phyloP scores from a whole-genome alignment of 2,888 invertebrate genomes.

The Drosophila nigritarsus region DNA sequence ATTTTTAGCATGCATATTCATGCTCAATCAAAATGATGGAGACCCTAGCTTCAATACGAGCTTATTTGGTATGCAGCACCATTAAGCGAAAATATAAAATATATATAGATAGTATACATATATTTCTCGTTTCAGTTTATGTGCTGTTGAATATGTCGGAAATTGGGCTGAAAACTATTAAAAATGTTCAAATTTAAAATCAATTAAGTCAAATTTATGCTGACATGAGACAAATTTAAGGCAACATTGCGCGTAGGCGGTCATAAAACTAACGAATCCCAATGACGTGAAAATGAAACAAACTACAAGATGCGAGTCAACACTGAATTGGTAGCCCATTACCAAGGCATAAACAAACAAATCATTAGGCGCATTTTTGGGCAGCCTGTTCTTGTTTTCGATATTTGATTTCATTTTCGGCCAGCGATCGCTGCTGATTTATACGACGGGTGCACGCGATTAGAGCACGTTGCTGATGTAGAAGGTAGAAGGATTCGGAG shows the following conservation, averaged over 20 bases:
- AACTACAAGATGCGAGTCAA: conserved; percentile 40
- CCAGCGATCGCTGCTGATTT: conserved; percentile 51
- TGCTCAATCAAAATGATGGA: conserved; percentile 63
- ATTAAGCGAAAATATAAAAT: conserved; percentile 59
- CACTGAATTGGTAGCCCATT: conserved; percentile 59
- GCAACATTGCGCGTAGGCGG: conserved; percentile 65
- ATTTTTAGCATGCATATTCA: conserved; percentile 73
- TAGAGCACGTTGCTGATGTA: conserved; percentile 53
- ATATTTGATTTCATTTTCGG: conserved; percentile 30
- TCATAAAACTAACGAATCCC: conserved; percentile 46
- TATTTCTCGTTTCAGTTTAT: conserved; percentile 49
- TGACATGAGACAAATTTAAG: conserved; percentile 72
- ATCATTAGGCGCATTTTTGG: conserved; percentile 62
- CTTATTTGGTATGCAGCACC: conserved; percentile 69
- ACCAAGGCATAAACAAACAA: conserved; percentile 69
- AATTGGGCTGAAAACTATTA: conserved; percentile 68
- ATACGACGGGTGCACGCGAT: conserved; percentile 69
- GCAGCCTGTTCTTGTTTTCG: conserved; percentile 30
- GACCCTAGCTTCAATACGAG: conserved; percentile 19
- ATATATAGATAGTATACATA: conserved; percentile 4
- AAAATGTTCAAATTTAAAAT: conserved; percentile 75
- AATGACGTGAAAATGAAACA: conserved; percentile 51
- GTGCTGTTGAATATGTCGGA: conserved; percentile 55
- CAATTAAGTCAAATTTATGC: conserved; percentile 79
- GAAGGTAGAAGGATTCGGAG: conserved; percentile 26